Conservation (phyloP, 2,797 vertebrate species). For the Neosilurus hyrtlii region DNA sequence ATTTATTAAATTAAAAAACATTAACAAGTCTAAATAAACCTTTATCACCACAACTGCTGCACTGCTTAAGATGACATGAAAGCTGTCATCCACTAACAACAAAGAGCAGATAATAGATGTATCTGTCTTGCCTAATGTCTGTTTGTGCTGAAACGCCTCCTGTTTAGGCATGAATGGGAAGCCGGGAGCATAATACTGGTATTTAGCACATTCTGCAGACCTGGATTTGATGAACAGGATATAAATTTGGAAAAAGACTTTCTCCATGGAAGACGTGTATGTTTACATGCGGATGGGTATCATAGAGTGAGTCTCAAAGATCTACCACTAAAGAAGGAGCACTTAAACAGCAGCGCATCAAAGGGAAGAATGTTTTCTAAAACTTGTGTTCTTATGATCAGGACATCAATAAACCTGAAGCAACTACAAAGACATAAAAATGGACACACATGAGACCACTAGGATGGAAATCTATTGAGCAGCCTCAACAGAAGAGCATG, state of each 20-base stretch:
- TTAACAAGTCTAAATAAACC: background rate
- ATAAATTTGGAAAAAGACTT: constrained; percentile 52
- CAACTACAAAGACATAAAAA: background rate
- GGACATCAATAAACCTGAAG: constrained; percentile 5
- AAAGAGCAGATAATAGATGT: constrained; percentile 43
- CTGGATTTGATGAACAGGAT: constrained; percentile 64
- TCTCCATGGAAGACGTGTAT: constrained; percentile 26
- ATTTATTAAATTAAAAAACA: constrained; percentile 7
- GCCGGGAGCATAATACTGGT: constrained; percentile 35
- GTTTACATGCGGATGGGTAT: background rate
- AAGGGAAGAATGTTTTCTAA: background rate
- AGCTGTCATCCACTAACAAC: constrained; percentile 44
- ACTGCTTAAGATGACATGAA: constrained; percentile 44
- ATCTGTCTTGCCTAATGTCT: constrained; percentile 43
- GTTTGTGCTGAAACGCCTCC: constrained; percentile 32
- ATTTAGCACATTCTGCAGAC: constrained; percentile 36
- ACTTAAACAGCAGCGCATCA: background rate
- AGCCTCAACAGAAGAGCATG: constrained; percentile 29
- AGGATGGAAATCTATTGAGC: constrained; percentile 22
- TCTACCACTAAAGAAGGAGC: background rate
- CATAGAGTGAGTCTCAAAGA: background rate
- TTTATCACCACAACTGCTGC: background rate
- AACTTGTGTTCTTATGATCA: background rate
- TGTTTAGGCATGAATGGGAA: constrained; percentile 22
- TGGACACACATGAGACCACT: constrained; percentile 7